phyloP scores from a whole-genome alignment of 2,113 vertebrate genomes.

The Petromus typicus region DNA sequence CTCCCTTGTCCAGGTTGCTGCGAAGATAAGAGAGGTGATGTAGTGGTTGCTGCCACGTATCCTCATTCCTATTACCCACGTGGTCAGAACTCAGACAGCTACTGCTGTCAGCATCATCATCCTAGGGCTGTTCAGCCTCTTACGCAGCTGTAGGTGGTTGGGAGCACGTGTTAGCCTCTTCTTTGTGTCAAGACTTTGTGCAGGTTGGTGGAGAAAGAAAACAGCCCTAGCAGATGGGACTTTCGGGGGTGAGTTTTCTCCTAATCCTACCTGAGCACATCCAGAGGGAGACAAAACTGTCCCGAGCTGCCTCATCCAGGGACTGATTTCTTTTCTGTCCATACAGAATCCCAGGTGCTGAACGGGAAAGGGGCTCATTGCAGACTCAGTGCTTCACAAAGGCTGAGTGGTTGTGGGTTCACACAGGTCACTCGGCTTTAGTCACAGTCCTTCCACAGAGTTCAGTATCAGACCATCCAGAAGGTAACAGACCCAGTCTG shows the following conservation, averaged over 20 bases:
- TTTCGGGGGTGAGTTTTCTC: background rate
- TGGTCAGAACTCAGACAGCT: background rate
- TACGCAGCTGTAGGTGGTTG: background rate
- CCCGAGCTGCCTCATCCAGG: background rate
- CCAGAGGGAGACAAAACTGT: fast-evolving
- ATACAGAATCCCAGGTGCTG: background rate
- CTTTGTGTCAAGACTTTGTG: background rate
- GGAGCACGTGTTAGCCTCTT: background rate
- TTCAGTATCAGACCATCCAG: background rate
- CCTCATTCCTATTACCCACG: background rate
- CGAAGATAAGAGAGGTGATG: background rate
- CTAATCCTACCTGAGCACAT: background rate
- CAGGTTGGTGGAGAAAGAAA: background rate
- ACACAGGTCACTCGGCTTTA: background rate
- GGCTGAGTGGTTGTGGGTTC: background rate
- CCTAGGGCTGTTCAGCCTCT: background rate
- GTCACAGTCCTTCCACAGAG: background rate
- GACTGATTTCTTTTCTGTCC: background rate
- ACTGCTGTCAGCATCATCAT: background rate
- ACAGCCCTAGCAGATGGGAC: background rate
- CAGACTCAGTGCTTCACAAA: fast-evolving
- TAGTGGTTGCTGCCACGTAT: background rate
- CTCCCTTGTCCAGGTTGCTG: background rate
- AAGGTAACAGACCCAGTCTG: background rate
- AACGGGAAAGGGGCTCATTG: background rate